phyloP scores from a whole-genome alignment of 2,888 invertebrate genomes.

The Xanthorhoe designata region DNA sequence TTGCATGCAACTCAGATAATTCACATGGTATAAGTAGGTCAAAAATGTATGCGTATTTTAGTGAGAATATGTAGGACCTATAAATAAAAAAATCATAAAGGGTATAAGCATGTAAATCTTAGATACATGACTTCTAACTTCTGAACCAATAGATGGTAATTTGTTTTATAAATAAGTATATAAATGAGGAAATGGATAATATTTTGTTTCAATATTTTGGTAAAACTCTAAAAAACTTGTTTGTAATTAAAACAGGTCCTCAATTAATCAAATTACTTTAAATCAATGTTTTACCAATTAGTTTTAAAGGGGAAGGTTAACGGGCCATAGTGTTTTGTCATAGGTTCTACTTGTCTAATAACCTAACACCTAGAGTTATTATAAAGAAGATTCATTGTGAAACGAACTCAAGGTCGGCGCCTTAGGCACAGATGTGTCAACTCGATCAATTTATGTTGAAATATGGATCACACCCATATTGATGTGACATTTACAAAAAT shows the following conservation, averaged over 20 bases:
- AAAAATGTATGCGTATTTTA: too few relatives aligned
- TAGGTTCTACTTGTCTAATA: not conserved
- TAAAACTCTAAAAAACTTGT: not conserved
- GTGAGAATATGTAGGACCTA: too few relatives aligned
- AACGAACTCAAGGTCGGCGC: conserved; percentile 49
- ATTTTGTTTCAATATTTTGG: not conserved
- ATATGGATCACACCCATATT: conserved; percentile 41
- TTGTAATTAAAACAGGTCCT: not conserved
- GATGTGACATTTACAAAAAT: conserved; percentile 12
- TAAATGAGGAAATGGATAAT: not conserved
- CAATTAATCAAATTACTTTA: not conserved
- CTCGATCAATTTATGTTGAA: conserved; percentile 44
- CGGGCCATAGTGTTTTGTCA: conserved; percentile 11
- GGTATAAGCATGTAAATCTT: too few relatives aligned
- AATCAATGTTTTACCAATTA: conserved; percentile 6
- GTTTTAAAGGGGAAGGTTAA: conserved; percentile 28
- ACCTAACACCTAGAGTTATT: conserved; percentile 4
- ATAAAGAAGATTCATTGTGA: conserved; percentile 42
- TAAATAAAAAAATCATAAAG: too few relatives aligned
- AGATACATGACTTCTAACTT: not conserved
- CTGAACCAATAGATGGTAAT: not conserved
- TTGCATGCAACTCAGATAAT: too few relatives aligned
- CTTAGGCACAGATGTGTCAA: conserved; percentile 47
- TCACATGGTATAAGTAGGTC: too few relatives aligned
- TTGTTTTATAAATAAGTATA: too few relatives aligned